Evolutionary conservation across 2,113 vertebrate genomes (phyloP).

Genomic region (Rhabdomys dilectus): DNA sequence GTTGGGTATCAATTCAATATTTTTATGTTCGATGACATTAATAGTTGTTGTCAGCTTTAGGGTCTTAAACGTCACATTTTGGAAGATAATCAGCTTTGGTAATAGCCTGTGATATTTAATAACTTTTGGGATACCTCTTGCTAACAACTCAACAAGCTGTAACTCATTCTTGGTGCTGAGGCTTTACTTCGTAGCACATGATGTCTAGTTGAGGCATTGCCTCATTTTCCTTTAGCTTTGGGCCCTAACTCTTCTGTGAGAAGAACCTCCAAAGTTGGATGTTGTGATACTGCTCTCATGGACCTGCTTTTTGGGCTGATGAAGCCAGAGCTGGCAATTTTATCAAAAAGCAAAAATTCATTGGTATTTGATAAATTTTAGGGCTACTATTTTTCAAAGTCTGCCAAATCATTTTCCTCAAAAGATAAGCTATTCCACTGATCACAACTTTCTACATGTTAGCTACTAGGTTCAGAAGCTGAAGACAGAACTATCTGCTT

Average conservation of each 20-base stretch:
- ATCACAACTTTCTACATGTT: neutral
- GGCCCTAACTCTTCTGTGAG: neutral
- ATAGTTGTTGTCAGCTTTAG: neutral
- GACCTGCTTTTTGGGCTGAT: neutral
- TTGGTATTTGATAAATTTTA: neutral
- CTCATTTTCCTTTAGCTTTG: neutral
- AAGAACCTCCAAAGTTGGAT: neutral
- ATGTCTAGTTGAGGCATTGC: neutral
- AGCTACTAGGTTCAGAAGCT: neutral
- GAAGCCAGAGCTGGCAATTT: rapidly evolving
- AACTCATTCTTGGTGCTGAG: neutral
- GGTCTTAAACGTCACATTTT: neutral
- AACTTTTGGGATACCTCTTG: neutral
- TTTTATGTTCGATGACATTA: neutral
- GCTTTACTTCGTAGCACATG: neutral
- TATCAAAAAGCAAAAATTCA: neutral
- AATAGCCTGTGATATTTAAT: neutral
- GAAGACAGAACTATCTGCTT: neutral
- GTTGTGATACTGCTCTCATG: neutral
- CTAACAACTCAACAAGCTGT: neutral
- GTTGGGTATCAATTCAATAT: neutral
- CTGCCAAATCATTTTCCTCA: neutral
- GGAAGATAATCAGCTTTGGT: neutral
- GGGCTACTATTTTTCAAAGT: constrained; percentile 18
- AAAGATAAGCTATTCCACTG: neutral